Base-by-base conservation (phyloP, 2,797 vertebrate genomes). In the Peromyscus nudipes region DNA sequence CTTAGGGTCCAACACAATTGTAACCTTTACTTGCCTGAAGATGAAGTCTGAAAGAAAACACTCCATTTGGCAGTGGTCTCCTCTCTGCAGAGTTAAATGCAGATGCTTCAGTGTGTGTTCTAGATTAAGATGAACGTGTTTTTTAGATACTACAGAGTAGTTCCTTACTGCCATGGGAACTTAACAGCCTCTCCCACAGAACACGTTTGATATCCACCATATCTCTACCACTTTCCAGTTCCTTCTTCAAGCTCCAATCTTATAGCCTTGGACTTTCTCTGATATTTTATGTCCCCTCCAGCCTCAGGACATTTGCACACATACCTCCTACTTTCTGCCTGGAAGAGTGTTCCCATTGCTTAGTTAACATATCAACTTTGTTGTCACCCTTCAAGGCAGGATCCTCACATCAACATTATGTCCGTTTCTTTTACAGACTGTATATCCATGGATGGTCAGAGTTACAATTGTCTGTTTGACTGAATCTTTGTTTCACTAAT, bases 401-500 rank as follows among this genome's bases (percentile, higher is more conserved):
- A 82, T 23, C 29, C 37, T 37, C 27, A 3, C 12, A 34, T 7
- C 16, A 55, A 79, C 12, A 57, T 85, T 40, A 64, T 21, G 69
- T 73, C 7, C 23, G 9, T 34, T 17, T 29, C 34, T 40, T 94
- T 91, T 89, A 40, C 29, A 60, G 75, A 64, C 40, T 34, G 43
- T 3, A 83, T 34, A 80, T 34, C 62, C 71, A 80, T 1, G 55
- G n/a, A 62, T 88, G 7, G 71, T 86, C 40, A 65, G 52, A 84
- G 4, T 13, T 90, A 71, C 11, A 76, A 75, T 64, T 71, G 76
- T 71, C 75, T 85, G 12, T 34, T 93, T 73, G 87, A 16, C 23
- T 83, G 8, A 23, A 16, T 52, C 34, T 95, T 65, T 69, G 34
- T 79, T 88, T 93, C 57, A 46, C 91, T 17, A 93, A 60, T 52